These are phyloP conservation scores for Yponomeuta plumbellus DNA, from an alignment of 2,888 invertebrate species.

Conservation along the genomic window DNA sequence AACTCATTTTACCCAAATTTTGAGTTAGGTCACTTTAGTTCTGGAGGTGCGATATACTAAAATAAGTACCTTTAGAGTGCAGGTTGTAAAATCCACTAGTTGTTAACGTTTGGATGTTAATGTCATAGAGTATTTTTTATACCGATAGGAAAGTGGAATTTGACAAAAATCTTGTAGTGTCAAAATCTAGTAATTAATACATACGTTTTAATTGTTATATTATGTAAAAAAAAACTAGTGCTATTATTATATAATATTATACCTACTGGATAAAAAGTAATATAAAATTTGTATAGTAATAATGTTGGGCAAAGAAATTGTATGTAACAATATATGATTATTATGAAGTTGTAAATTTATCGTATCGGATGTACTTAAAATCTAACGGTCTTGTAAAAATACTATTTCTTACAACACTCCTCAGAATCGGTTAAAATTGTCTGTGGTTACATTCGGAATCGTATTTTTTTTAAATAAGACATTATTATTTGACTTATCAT, in stretches of 20 bases:
- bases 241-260: slow-evolving; percentile 6
- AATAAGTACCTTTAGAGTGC: slow-evolving; percentile 27
- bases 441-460: too few relatives aligned
- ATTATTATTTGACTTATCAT: too few relatives aligned
- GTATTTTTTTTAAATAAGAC: too few relatives aligned
- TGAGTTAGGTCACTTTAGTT: too few relatives aligned
- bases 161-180: slow-evolving; percentile 25
- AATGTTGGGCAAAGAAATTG: slow-evolving; percentile 1
- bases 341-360: not conserved
- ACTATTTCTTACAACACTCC: too few relatives aligned
- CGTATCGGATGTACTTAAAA: slow-evolving; percentile 7
- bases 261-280: slow-evolving; percentile 5
- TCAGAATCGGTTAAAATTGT: too few relatives aligned
- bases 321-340: not conserved
- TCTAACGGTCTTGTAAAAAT: not conserved
- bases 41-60: too few relatives aligned
- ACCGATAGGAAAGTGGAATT: slow-evolving; percentile 39
- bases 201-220: not conserved
- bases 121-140: slow-evolving; percentile 55
- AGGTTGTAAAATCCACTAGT: slow-evolving; percentile 39
- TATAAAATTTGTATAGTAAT: not conserved
- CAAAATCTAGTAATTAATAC: slow-evolving; percentile 23
- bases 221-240: not conserved
- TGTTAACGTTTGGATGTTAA: slow-evolving; percentile 30
- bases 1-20: too few relatives aligned